Evolutionary conservation across 2,797 vertebrate species (phyloP), one percentile per base, ranked within the genome.

Genomic region (Distichodus sexfasciatus): DNA sequence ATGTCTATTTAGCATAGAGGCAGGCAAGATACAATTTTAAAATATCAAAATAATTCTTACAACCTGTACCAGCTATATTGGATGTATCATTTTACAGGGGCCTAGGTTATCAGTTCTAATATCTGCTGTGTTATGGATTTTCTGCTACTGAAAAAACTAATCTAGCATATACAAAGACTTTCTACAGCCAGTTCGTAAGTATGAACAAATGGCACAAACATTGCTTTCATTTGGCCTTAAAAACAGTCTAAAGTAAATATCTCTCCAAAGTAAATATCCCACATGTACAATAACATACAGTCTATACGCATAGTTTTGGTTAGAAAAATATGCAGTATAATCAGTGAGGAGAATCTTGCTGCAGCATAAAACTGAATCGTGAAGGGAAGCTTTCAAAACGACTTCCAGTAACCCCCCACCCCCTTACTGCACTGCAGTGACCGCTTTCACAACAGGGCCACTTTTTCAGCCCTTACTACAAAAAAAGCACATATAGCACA

Each of bases 351-450:
- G 77, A 59, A 58, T 64, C 61, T 66, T 33, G 41, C 58, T 21
- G 43, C 33, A 31, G 40, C 61, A 44, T 74, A 62, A 71, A 78
- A 69, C 31, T 26, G 29, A 60, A 72, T 46, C 65, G 65, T 72
- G 65, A 76, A 73, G 66, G 74, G 65, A 76, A 76, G 63, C 65
- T 72, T 76, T 76, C 74, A 76, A 76, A 75, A 53, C 35, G 62
- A 75, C 68, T 67, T 77, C 71, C 71, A 77, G 71, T 70, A 74
- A 70, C 33, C 57, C 53, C 53, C 46, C 58, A 60, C 62, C 54
- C 28, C 23, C 40, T 19, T 12, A 29, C 40, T 54, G 50, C 19
- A 69, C 11, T 51, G 50, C 58, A 59, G 64, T 11, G 21, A 57
- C 8, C 57, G 23, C 11, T 68, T 62, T 60, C 59, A 55, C 54